Evolutionary conservation across 2,113 vertebrate species (phyloP).

Genomic region (Anarrhichthys ocellatus): DNA sequence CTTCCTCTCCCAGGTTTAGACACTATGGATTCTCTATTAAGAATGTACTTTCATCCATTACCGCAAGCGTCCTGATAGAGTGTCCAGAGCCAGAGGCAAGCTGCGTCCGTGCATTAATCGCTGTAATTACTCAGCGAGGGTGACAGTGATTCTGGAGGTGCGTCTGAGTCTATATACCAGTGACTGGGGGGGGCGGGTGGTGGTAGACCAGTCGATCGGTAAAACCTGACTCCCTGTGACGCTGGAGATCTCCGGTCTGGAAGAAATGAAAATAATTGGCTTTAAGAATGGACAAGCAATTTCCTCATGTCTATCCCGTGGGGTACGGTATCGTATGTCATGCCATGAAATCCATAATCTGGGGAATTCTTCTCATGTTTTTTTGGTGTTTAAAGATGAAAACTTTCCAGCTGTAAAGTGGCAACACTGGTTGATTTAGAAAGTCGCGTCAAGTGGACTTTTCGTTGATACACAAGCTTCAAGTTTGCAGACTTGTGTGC

Average conservation of each 20-base stretch:
- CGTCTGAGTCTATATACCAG: conserved; percentile 32
- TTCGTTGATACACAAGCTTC: neutral
- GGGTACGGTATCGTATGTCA: no score
- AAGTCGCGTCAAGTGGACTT: neutral
- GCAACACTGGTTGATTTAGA: neutral
- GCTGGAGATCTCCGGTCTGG: conserved; percentile 34
- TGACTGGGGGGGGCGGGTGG: neutral
- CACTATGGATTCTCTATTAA: conserved; percentile 66
- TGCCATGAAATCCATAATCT: neutral
- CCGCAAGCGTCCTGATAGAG: conserved; percentile 61
- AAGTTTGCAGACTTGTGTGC: no score
- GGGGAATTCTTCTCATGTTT: neutral
- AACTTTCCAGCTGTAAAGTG: neutral
- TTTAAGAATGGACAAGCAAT: conserved; percentile 15
- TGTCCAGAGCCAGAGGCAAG: conserved; percentile 57
- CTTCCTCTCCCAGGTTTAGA: conserved; percentile 1
- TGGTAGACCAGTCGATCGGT: conserved; percentile 49
- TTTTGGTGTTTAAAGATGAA: neutral
- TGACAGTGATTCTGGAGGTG: conserved; percentile 63
- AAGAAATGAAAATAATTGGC: conserved; percentile 4
- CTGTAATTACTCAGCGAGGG: conserved; percentile 66
- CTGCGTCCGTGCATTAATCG: conserved; percentile 64
- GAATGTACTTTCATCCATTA: conserved; percentile 55
- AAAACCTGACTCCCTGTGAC: conserved; percentile 40
- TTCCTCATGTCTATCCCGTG: neutral